phyloP scores from a whole-genome alignment of 1,140 invertebrate species.

The Ephestia elutella region DNA sequence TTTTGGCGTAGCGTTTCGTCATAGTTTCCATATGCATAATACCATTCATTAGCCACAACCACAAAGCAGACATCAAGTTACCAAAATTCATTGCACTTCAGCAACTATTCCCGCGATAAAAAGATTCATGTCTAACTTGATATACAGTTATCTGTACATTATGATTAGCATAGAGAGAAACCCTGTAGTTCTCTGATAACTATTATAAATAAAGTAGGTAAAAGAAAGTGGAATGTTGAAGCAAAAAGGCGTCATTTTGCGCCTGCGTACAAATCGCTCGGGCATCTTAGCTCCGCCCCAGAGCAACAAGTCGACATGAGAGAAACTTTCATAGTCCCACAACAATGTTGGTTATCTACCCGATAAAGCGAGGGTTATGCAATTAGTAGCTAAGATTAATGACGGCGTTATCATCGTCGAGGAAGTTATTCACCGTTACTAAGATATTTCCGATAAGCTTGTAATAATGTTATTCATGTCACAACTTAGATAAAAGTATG shows the following conservation, averaged over 20 bases:
- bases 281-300: conserved; percentile 31
- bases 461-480: conserved; percentile 1
- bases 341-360: conserved; percentile 9
- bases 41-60: not conserved
- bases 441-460: conserved; percentile 7
- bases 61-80: not conserved
- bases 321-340: conserved; percentile 9
- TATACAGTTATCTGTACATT: not conserved
- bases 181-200: not conserved
- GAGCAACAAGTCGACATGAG: conserved; percentile 28
- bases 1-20: conserved; percentile 20
- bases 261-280: conserved; percentile 32
- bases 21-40: conserved; percentile 45
- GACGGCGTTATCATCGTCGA: not conserved
- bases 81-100: not conserved
- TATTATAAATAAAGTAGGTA: not conserved
- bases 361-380: conserved; percentile 6
- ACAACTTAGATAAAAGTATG: not conserved
- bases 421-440: conserved; percentile 9
- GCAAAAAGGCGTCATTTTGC: conserved; percentile 19
- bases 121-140: not conserved
- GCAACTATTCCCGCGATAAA: not conserved
- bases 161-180: not conserved
- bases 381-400: conserved; percentile 8
- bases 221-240: conserved; percentile 5